Base-by-base conservation (phyloP, 2,797 vertebrate genomes). In the Hylomyscus alleni region DNA sequence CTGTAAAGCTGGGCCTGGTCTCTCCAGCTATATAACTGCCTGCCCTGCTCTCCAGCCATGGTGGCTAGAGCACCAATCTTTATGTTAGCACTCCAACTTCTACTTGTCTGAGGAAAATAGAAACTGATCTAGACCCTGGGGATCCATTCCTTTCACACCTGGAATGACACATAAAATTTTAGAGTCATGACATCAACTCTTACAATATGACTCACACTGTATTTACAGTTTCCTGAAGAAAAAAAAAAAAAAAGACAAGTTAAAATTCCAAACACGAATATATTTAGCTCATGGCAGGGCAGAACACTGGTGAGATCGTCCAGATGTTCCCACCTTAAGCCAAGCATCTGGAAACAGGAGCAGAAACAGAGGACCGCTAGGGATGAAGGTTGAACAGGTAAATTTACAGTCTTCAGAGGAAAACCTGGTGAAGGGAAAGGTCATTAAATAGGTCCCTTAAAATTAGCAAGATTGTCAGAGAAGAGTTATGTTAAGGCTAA, bases 141-240 rank as follows among this genome's bases (percentile, higher is more conserved):
- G 37, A 83, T 40, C 60, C 76, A 44, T 67, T 95, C n/a, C 65
- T 89, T 95, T 90, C 20, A 29, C 56, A 26, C 40, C 81, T 81
- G 1, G 14, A 82, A 93, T 29, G n/a, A 47, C 12, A 95, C 58
- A 20, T 14, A 91, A 92, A 86, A 85, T 60, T 95, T 73, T 44
- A 50, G 78, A 87, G 19, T 84, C 37, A 92, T 87, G 72, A 95
- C 84, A 67, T 44, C 76, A 73, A 91, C 31, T 75, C 56, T 83
- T 67, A 24, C 62, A 3, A 37, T 50, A 75, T 31, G 9, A 19
- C 40, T 50, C 77, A 88, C 24, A 52, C 47, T 88, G n/a, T 47
- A 34, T 90, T 93, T 87, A 82, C 24, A 56, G 80, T 96, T 90
- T 90, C 73, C 14, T 86, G 40, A 62, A 87, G 80, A 62, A n/a